A percentile compares a stretch with the other conserved stretches of the same genome.
phyloP scores from a whole-genome alignment of 1,140 invertebrate genomes.

The Phymastichus coffea region DNA sequence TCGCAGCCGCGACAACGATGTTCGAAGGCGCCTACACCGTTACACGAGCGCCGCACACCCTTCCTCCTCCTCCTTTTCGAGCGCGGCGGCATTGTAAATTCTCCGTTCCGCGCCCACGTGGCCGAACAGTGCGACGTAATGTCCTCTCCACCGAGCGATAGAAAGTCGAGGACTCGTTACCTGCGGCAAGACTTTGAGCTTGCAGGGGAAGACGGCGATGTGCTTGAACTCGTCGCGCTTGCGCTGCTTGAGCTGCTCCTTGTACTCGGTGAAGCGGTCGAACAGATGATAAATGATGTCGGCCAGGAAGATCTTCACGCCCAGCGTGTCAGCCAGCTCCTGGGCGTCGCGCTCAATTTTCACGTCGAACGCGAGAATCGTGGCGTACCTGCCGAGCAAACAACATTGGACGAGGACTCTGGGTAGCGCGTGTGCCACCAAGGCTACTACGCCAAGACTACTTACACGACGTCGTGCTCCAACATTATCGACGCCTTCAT shows the following conservation, averaged over 20 bases:
- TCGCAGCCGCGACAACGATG: no score
- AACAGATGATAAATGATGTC: slow-evolving; percentile 99
- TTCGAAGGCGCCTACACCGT: background rate
- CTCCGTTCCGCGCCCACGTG: no score
- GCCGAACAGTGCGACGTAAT: no score
- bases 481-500: slow-evolving; percentile 99
- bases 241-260: slow-evolving; percentile 89
- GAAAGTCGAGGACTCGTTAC: no score
- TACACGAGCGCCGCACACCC: background rate
- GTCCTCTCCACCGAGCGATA: no score
- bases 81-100: slow-evolving; percentile 11
- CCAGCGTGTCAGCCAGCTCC: slow-evolving; percentile 90
- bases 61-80: background rate
- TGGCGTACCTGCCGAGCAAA: slow-evolving; percentile 75
- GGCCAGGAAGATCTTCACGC: slow-evolving; percentile 97
- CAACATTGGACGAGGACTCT: no score
- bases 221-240: slow-evolving; percentile 94
- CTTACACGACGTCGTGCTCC: slow-evolving; percentile 95
- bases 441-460: no score
- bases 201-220: slow-evolving; percentile 98
- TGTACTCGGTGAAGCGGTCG: slow-evolving; percentile 94
- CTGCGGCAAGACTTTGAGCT: slow-evolving; percentile 81
- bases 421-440: no score
- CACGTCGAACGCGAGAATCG: slow-evolving; percentile 98
- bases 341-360: slow-evolving; percentile 97